These are phyloP conservation scores for Chrysoperla carnea DNA, from an alignment of 1,140 invertebrate genomes.

Conservation along the genomic window DNA sequence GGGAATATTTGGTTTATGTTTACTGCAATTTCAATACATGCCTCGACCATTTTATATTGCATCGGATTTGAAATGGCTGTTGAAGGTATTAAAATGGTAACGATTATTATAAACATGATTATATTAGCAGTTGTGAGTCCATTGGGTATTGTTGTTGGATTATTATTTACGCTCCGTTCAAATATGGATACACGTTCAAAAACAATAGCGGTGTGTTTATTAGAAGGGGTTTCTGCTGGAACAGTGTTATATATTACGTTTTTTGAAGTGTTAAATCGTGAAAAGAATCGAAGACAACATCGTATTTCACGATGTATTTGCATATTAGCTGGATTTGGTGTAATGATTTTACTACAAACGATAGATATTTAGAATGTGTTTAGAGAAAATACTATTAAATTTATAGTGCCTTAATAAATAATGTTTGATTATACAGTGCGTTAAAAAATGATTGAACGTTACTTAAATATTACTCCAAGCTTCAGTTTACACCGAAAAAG, in stretches of 20 bases:
- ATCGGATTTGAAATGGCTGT: slow-evolving; percentile 48
- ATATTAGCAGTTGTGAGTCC: slow-evolving; percentile 51
- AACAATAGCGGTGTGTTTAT: slow-evolving; percentile 14
- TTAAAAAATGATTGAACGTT: too few species aligned
- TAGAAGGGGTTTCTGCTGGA: slow-evolving; percentile 22
- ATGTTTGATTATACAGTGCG: too few species aligned
- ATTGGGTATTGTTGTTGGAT: slow-evolving; percentile 42
- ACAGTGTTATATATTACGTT: slow-evolving; percentile 22
- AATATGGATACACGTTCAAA: slow-evolving; percentile 15
- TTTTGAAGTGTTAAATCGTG: slow-evolving; percentile 21
- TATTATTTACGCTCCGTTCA: slow-evolving; percentile 15
- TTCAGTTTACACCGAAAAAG: too few species aligned
- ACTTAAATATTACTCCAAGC: too few species aligned
- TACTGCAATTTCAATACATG: slow-evolving; percentile 54
- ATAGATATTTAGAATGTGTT: neutral
- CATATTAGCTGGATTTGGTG: slow-evolving; percentile 17
- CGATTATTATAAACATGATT: slow-evolving; percentile 37
- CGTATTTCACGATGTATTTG: slow-evolving; percentile 13
- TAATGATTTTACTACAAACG: slow-evolving; percentile 18
- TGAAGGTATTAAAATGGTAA: slow-evolving; percentile 33
- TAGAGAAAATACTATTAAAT: too few species aligned
- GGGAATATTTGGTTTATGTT: slow-evolving; percentile 48
- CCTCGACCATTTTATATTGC: slow-evolving; percentile 53
- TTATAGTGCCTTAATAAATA: too few species aligned
- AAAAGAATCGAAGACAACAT: slow-evolving; percentile 17